A percentile compares a stretch with the other conserved stretches of the same genome.
These are phyloP conservation scores for Cyclura pinguis DNA, from an alignment of 2,797 vertebrate species.

Conservation along the genomic window DNA sequence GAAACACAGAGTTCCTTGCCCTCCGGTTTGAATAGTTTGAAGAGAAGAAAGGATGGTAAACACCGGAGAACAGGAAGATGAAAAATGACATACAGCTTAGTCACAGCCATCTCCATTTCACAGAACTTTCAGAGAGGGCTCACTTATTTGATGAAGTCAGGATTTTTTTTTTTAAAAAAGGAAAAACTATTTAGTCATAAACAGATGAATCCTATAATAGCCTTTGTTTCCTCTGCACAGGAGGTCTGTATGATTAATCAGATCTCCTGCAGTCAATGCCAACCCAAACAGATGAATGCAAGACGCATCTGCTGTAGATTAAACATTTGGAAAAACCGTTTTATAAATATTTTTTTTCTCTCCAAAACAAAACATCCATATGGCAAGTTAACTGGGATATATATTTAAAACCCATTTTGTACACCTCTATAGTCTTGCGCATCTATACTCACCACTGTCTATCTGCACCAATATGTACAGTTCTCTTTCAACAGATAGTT, in stretches of 20 bases:
- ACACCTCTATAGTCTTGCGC: constrained; percentile 64
- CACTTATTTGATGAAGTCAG: constrained; percentile 63
- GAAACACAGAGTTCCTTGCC: neutral
- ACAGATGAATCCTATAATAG: constrained; percentile 73
- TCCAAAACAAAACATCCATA: constrained; percentile 82
- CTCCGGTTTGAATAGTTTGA: constrained; percentile 27
- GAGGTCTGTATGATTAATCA: constrained; percentile 77
- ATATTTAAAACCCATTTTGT: constrained; percentile 72
- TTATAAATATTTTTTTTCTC: constrained; percentile 83
- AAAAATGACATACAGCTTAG: constrained; percentile 57
- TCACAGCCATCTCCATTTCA: constrained; percentile 52
- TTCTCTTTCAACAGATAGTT: constrained; percentile 67
- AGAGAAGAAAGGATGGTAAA: constrained; percentile 28
- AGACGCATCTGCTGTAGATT: constrained; percentile 84
- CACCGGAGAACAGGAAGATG: constrained; percentile 9
- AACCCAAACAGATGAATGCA: constrained; percentile 83
- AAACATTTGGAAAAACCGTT: constrained; percentile 86
- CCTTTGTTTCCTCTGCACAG: constrained; percentile 75
- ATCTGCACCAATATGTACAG: constrained; percentile 57
- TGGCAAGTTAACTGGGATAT: constrained; percentile 77
- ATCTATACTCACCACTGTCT: constrained; percentile 60
- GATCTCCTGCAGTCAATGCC: constrained; percentile 80
- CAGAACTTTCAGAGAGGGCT: constrained; percentile 50
- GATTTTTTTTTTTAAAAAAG: constrained; percentile 1
- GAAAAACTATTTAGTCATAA: constrained; percentile 70